Evolutionary conservation across 1,140 invertebrate genomes (phyloP).

Genomic region (Plectrocnemia conspersa): DNA sequence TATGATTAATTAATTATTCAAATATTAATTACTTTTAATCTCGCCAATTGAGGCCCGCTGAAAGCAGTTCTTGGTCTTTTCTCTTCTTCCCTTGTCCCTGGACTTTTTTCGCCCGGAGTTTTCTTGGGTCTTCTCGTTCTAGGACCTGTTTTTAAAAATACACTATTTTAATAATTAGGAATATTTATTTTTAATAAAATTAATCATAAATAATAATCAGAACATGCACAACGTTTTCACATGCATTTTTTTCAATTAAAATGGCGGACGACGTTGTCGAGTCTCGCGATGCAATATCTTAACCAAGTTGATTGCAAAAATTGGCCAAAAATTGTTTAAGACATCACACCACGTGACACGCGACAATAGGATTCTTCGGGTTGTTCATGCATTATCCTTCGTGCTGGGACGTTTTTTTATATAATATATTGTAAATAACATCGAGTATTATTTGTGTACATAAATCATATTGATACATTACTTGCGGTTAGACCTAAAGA

Average conservation of each 20-base stretch:
- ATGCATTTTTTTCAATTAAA: neutral
- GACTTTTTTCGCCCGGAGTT: constrained; percentile 38
- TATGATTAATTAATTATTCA: neutral
- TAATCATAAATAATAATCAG: neutral
- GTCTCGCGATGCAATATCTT: constrained; percentile 47
- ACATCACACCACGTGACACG: constrained; percentile 50
- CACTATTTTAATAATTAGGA: too few relatives aligned
- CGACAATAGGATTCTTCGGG: constrained; percentile 25
- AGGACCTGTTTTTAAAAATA: constrained; percentile 70
- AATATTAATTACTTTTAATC: constrained; percentile 73
- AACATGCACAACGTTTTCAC: neutral
- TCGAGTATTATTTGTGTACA: too few relatives aligned
- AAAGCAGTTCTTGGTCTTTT: constrained; percentile 97
- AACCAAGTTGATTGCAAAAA: constrained; percentile 46
- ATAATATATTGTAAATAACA: too few relatives aligned
- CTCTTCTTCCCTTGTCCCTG: constrained; percentile 61
- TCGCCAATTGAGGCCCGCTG: constrained; percentile 87
- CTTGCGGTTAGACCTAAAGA: constrained; percentile 19
- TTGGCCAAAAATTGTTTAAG: constrained; percentile 49
- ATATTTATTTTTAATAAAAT: neutral
- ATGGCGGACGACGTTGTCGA: too few relatives aligned
- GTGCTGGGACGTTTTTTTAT: too few relatives aligned
- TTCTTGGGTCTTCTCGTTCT: constrained; percentile 76
- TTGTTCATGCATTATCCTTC: too few relatives aligned
- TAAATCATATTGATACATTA: too few relatives aligned